These are phyloP conservation scores for Harlomillsia oculata DNA, from an alignment of 1,140 invertebrate species.

Conservation along the genomic window DNA sequence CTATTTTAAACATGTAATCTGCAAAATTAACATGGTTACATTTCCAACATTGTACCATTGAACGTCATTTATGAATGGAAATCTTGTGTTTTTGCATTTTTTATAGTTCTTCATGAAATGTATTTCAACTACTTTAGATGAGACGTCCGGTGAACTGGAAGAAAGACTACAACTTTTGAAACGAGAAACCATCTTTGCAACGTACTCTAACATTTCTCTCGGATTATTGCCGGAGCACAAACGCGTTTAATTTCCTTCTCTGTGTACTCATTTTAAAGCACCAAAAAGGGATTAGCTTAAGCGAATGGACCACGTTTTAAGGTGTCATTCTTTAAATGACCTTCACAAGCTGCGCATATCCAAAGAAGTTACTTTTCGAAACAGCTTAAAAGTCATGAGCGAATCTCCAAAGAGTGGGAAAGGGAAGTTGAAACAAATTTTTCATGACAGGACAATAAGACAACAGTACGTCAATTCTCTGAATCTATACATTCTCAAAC, in stretches of 20 bases:
- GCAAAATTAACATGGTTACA: too few species aligned
- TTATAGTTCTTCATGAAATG: conserved; percentile 65
- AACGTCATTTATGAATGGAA: neutral
- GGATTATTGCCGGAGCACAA: conserved; percentile 81
- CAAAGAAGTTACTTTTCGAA: conserved; percentile 78
- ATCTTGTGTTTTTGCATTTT: conserved; percentile 30
- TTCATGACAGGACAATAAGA: conserved; percentile 66
- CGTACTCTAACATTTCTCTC: conserved; percentile 79
- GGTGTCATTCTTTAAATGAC: too few species aligned
- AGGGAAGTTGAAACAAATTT: conserved; percentile 64
- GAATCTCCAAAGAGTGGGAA: conserved; percentile 78
- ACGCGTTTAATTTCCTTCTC: conserved; percentile 73
- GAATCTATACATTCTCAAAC: neutral
- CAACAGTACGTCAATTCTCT: conserved; percentile 49
- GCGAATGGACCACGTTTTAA: too few species aligned
- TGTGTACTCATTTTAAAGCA: conserved; percentile 63
- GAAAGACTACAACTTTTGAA: conserved; percentile 56
- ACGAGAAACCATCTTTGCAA: conserved; percentile 63
- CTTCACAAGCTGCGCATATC: too few species aligned
- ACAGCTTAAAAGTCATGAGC: conserved; percentile 86
- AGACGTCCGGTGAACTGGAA: conserved; percentile 53
- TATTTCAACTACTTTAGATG: conserved; percentile 56
- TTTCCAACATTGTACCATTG: too few species aligned
- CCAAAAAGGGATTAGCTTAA: conserved; percentile 41
- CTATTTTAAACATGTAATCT: conserved; percentile 64